Conservation (phyloP, 53 echinoderm and acorn worm genomes). For the Crossaster papposus region DNA sequence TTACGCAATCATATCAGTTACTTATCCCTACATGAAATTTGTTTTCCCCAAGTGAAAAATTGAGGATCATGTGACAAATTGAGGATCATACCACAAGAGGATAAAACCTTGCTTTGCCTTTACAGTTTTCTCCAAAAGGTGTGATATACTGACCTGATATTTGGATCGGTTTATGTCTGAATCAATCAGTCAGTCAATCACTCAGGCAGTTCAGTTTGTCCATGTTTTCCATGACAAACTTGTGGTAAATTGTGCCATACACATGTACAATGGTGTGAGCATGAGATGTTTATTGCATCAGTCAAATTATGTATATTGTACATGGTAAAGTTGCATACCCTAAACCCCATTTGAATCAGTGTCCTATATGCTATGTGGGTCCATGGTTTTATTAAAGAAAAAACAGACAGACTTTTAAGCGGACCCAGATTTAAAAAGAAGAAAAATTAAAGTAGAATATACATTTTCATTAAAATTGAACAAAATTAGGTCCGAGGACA, state of each 20-base stretch:
- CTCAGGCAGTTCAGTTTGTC: not conserved
- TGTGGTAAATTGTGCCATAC: slow-evolving; percentile 6
- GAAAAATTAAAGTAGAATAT: too few relatives aligned
- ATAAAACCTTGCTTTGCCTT: too few relatives aligned
- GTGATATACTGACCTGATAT: not conserved
- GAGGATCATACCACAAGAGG: too few relatives aligned
- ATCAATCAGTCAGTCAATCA: not conserved
- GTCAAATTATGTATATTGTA: slow-evolving; percentile 1
- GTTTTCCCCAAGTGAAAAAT: too few relatives aligned
- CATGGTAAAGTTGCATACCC: not conserved
- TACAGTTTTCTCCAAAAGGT: not conserved
- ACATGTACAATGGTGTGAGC: slow-evolving; percentile 13
- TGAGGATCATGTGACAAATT: too few relatives aligned
- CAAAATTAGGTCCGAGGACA: too few relatives aligned
- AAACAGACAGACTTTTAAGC: not conserved
- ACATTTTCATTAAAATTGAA: too few relatives aligned
- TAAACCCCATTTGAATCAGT: not conserved
- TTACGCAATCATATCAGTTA: too few relatives aligned
- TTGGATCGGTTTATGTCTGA: not conserved
- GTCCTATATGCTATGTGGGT: not conserved
- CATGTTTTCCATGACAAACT: not conserved
- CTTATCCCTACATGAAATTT: too few relatives aligned
- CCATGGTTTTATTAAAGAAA: not conserved
- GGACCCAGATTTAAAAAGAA: too few relatives aligned
- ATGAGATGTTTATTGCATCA: slow-evolving; percentile 17